Base-by-base conservation (phyloP, 2,113 vertebrate species). In the Nothocercus julius region DNA sequence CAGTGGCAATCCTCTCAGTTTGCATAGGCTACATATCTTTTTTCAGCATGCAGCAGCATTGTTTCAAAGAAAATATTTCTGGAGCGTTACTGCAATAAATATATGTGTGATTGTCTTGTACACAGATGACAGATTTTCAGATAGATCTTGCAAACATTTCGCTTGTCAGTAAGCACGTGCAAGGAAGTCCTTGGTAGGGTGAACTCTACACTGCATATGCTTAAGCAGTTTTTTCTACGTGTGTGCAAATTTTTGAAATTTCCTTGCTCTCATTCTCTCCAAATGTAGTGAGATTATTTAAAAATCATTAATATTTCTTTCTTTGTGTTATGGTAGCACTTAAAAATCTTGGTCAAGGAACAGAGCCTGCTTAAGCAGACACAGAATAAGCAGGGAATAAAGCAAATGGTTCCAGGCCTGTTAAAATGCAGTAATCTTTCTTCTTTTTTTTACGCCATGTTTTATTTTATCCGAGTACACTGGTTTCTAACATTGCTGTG, bases 61-160 rank as follows among this genome's bases (percentile, higher is more conserved):
- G 61, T 93, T 86, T 89, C 56, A 75, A 77, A 62, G 34, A 75
- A 91, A 88, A 82, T 28, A 86, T 64, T 94, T 86, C 77, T 76
- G 27, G 54, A 76, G 54, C 54, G 74, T 76, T 40, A 92, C 32
- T 51, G 77, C 21, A 93, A 82, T 84, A 94, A 93, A 84, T 64
- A 45, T 30, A 83, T 6, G 36, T 49, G 32, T 73, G 58, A 87
- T 49, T 77, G 44, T 16, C 30, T 38, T 45, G 32, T 13, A 84
- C 61, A 64, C 22, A 75, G 61, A 77, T 27, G 44, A 95, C 30
- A 0, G 1, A 81, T 51, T 82, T 66, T 75, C 76, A 94, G 51
- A 75, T 77, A 90, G 68, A 85, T 63, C 42, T 14, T 13, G 49
- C 42, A 84, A 76, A 79, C n/a, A 4, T 61, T 91, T 10, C 73